Conservation (phyloP, 2,113 vertebrate genomes). For the Tychaedon coryphoeus region DNA sequence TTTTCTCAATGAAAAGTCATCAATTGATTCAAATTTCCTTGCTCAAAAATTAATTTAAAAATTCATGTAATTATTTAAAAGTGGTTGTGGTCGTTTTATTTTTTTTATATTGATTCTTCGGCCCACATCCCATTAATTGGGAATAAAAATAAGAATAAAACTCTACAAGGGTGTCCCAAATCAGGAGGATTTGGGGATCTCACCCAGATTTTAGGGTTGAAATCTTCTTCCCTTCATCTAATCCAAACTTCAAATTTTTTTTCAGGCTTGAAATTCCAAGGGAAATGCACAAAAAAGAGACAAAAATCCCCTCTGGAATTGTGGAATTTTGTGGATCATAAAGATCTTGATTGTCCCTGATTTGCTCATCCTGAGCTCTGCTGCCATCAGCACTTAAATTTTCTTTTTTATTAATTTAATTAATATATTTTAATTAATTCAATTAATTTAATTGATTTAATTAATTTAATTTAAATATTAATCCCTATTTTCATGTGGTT, state of each 20-base stretch:
- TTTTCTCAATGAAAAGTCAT: neutral
- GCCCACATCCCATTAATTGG: neutral
- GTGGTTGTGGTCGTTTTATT: rapidly evolving
- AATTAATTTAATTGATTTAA: no score
- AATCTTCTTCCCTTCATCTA: neutral
- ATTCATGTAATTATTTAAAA: rapidly evolving
- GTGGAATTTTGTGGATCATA: rapidly evolving
- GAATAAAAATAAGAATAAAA: neutral
- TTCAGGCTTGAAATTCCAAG: neutral
- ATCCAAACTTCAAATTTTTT: neutral
- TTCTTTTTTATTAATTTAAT: neutral
- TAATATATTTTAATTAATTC: no score
- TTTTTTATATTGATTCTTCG: rapidly evolving
- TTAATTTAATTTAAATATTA: neutral
- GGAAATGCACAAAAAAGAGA: neutral
- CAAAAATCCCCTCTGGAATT: neutral
- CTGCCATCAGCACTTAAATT: neutral
- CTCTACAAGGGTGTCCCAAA: rapidly evolving
- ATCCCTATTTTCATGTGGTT: neutral
- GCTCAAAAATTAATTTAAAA: rapidly evolving
- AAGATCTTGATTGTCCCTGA: rapidly evolving
- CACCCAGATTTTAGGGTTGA: neutral
- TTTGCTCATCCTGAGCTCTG: neutral
- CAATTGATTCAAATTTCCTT: neutral
- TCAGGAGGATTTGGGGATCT: neutral